Conservation (phyloP, 2,113 vertebrate genomes). For the Noctilio leporinus region DNA sequence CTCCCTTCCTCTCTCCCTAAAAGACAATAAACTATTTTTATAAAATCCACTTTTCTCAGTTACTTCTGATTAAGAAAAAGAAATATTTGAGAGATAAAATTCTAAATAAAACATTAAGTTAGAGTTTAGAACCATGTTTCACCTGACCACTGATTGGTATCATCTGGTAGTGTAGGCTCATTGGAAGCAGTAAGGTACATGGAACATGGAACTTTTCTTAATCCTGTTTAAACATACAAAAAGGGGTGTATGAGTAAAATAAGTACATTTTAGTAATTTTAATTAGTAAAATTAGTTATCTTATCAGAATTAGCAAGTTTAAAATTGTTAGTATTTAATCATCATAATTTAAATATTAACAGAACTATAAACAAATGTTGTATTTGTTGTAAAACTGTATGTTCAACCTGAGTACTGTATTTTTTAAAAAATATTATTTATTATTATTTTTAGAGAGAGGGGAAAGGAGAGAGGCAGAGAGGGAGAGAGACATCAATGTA, state of each 20-base stretch:
- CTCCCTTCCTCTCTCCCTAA: no score
- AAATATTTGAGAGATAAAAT: not conserved
- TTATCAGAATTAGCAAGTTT: not conserved
- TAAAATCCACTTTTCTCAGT: not conserved
- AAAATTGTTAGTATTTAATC: not conserved
- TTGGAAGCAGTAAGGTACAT: not conserved
- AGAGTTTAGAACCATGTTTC: not conserved
- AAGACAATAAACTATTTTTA: no score
- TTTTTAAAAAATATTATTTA: no score
- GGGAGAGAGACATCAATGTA: no score
- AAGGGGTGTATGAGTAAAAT: not conserved
- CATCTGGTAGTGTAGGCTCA: not conserved
- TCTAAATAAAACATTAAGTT: not conserved
- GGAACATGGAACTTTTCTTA: not conserved
- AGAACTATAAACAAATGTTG: not conserved
- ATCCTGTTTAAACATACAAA: not conserved
- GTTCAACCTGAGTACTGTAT: not conserved
- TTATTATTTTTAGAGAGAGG: no score
- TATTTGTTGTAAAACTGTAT: not conserved
- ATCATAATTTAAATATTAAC: not conserved
- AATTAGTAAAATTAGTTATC: not conserved
- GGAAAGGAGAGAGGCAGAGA: no score
- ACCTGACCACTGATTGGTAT: not conserved
- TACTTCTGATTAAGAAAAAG: not conserved
- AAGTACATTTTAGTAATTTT: not conserved